Evolutionary conservation across 1,140 invertebrate species (phyloP), one percentile per base, ranked within the genome.

Genomic region (Drosophila simulans): DNA sequence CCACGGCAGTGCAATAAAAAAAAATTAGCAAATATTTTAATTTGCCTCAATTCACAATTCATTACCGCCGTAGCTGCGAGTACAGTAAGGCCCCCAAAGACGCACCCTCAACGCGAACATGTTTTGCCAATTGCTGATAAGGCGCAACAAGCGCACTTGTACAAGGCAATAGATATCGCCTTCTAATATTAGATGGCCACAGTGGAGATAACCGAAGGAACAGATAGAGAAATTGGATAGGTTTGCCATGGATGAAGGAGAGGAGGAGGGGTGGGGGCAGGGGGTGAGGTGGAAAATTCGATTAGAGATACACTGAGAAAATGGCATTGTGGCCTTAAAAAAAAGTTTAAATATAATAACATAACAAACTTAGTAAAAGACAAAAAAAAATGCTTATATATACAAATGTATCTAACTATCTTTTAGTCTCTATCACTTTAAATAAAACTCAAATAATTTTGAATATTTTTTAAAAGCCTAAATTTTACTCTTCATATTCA

Each of bases 121-220:
- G 51, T 39, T 48, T 2, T 10, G 57, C 10, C 42, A 27, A 40
- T 46, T n/a, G 66, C 43, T 31, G 60, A 70, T 70, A 70, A 70
- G 49, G 25, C 13, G 12, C n/a, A 34, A 45, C 65, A 70, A 70
- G 52, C 42, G 59, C 37, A 65, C 59, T 68, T 65, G 59, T 70
- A n/a, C 43, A 34, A 40, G 66, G 51, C 43, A 69, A 70, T 49
- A 48, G 66, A 70, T 70, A 70, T 57, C 35, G 66, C 35, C 45
- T 56, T 70, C 64, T 53, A 65, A 68, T 68, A 68, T 68, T 65
- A 68, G 64, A 68, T 68, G 58, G 45, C 45, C 66, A 7, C 13
- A 8, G 4, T 25, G 4, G 11, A 57, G 66, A 70, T 70, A 70
- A 70, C 66, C 27, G 52, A 34, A 10, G 27, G 27, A 57, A 35